A percentile compares a stretch with the other conserved stretches of the same genome.
Evolutionary conservation across 1,140 invertebrate genomes (phyloP).

Genomic region (Papilio helenus): DNA sequence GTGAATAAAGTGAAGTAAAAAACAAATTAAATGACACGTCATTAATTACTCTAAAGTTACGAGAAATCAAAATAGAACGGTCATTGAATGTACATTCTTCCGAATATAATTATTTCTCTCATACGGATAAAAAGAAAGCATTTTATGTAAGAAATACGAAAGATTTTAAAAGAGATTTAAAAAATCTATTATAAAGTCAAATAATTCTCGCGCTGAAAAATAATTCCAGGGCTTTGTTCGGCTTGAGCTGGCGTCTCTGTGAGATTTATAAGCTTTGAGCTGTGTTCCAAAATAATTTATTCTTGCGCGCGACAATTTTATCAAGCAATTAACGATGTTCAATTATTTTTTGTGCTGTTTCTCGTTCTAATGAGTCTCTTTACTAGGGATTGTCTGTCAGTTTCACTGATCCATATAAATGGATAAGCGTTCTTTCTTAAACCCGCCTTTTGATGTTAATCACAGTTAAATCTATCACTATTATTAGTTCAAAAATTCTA

Average conservation of each 20-base stretch:
- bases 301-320: background rate
- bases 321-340: background rate
- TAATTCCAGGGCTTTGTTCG: conserved; percentile 2
- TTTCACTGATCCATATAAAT: too few relatives aligned
- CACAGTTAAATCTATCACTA: too few relatives aligned
- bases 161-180: background rate
- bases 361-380: background rate
- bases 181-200: conserved; percentile 10
- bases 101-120: too few relatives aligned
- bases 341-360: background rate
- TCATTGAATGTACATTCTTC: too few relatives aligned
- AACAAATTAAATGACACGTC: too few relatives aligned
- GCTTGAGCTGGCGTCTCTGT: background rate
- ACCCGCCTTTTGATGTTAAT: too few relatives aligned
- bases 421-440: too few relatives aligned
- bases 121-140: background rate
- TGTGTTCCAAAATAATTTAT: background rate
- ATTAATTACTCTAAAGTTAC: too few relatives aligned
- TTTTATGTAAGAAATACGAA: background rate
- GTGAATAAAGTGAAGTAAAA: too few relatives aligned
- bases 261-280: conserved; percentile 21
- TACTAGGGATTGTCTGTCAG: background rate
- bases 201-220: conserved; percentile 9
- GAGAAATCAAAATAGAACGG: too few relatives aligned
- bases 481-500: too few relatives aligned